Conservation (phyloP, 2,113 vertebrate species). For the Panurus biarmicus region DNA sequence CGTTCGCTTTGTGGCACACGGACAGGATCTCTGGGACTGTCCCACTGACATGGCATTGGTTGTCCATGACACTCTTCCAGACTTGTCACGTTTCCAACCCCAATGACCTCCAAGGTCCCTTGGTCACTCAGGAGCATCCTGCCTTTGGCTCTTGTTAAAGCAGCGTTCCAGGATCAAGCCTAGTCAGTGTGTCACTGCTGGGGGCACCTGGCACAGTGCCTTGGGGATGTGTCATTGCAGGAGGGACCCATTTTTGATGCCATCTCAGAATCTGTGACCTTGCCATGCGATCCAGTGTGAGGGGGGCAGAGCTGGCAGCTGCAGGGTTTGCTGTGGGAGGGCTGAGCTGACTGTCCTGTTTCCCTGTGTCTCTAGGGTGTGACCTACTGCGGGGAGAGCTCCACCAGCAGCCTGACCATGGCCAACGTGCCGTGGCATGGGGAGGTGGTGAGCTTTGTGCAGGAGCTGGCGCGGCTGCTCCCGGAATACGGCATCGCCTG, state of each 20-base stretch:
- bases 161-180: not conserved
- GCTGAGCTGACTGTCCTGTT: not conserved
- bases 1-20: not conserved
- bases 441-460: slow-evolving; percentile 86
- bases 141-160: not conserved
- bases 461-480: slow-evolving; percentile 78
- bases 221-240: not conserved
- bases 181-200: not conserved
- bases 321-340: not conserved
- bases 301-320: not conserved
- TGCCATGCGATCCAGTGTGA: accelerated
- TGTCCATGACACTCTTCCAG: not conserved
- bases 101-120: not conserved
- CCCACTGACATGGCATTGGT: not conserved
- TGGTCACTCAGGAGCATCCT: not conserved
- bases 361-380: slow-evolving; percentile 77
- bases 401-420: slow-evolving; percentile 93
- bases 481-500: slow-evolving; percentile 85
- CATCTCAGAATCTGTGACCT: not conserved
- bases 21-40: not conserved
- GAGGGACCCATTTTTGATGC: not conserved
- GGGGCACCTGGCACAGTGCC: not conserved
- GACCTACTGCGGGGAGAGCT: slow-evolving; percentile 93
- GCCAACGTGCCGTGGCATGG: slow-evolving; percentile 96
- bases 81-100: not conserved